phyloP scores from a whole-genome alignment of 2,888 invertebrate genomes.

The Phasia obesa region DNA sequence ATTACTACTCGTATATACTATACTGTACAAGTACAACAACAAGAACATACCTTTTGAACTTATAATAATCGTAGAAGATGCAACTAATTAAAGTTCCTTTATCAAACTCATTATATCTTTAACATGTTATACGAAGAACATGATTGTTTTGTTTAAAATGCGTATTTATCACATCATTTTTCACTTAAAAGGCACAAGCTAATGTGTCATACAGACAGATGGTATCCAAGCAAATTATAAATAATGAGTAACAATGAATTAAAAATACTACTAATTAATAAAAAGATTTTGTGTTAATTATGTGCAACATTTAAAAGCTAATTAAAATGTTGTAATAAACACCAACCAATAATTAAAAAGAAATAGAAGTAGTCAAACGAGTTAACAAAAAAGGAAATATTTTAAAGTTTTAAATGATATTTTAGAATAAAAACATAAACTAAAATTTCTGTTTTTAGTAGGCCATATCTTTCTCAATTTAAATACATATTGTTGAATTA shows the following conservation, averaged over 20 bases:
- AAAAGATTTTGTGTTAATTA: slow-evolving; percentile 48
- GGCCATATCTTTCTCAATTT: too few species aligned
- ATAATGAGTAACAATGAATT: not conserved
- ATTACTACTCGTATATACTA: too few species aligned
- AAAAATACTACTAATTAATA: slow-evolving; percentile 17
- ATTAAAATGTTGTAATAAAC: slow-evolving; percentile 55
- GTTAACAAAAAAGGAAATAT: slow-evolving; percentile 11
- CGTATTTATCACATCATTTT: slow-evolving; percentile 32
- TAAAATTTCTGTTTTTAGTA: not conserved
- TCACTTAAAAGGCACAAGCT: slow-evolving; percentile 5
- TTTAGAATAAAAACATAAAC: not conserved
- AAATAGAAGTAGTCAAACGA: not conserved
- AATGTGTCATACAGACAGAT: not conserved
- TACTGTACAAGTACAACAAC: too few species aligned
- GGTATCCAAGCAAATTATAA: not conserved
- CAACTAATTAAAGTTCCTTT: slow-evolving; percentile 30
- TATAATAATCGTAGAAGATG: slow-evolving; percentile 35
- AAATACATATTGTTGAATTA: too few species aligned
- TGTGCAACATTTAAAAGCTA: slow-evolving; percentile 56
- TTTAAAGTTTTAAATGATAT: slow-evolving; percentile 2
- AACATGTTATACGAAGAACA: not conserved
- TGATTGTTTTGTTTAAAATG: slow-evolving; percentile 17
- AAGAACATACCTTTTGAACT: slow-evolving; percentile 7
- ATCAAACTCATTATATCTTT: slow-evolving; percentile 40
- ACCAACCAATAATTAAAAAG: not conserved